These are phyloP conservation scores for Amphiduros pacificus DNA, from an alignment of 2,888 invertebrate genomes.

Conservation along the genomic window DNA sequence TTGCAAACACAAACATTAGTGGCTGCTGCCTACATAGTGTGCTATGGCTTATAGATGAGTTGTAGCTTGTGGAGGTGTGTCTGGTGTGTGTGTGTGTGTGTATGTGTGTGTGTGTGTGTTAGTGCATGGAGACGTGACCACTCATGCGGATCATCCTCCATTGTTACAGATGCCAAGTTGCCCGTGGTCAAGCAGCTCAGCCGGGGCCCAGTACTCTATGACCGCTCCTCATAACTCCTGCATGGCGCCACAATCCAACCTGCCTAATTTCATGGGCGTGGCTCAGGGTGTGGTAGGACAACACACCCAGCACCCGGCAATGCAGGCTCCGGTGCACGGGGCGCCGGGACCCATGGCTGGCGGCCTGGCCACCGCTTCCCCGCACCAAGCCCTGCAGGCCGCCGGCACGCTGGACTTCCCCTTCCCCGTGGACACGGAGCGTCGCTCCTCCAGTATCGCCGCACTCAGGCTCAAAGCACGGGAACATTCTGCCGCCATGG, in stretches of 20 bases:
- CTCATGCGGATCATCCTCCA: no score
- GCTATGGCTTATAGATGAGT: no score
- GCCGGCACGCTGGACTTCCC: conserved; percentile 30
- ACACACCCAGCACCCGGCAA: background rate
- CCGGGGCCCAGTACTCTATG: conserved; percentile 2
- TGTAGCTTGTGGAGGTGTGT: no score
- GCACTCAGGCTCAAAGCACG: conserved; percentile 52
- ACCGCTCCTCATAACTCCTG: conserved; percentile 29
- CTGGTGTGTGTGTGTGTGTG: no score
- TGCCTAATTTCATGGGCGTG: conserved; percentile 51
- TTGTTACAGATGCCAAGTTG: conserved; percentile 16
- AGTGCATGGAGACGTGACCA: no score
- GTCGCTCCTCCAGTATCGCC: conserved; percentile 53
- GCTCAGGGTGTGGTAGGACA: conserved; percentile 16
- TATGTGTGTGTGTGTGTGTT: no score
- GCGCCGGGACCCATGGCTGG: no score
- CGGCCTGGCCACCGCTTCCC: conserved; percentile 1
- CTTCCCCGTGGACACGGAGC: conserved; percentile 39
- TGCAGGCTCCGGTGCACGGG: conserved; percentile 2
- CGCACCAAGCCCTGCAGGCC: conserved; percentile 28
- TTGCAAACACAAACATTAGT: no score
- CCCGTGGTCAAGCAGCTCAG: conserved; percentile 6
- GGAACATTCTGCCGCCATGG: conserved; percentile 42
- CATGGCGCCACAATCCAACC: conserved; percentile 45
- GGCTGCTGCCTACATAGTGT: no score